Conservation (phyloP, 2,113 vertebrate species). For the Carettochelys insculpta region DNA sequence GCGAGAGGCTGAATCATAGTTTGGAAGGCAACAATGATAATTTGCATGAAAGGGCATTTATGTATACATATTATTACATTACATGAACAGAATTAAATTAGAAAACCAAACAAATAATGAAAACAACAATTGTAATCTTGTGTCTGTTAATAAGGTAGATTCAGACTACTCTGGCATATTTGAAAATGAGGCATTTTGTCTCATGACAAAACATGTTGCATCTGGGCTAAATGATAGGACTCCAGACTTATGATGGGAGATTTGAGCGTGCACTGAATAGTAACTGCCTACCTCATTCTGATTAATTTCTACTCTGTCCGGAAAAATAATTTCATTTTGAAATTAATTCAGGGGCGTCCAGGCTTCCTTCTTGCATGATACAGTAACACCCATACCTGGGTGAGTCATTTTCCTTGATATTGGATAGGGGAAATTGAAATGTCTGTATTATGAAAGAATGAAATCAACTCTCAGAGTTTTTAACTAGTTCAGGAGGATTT, state of each 20-base stretch:
- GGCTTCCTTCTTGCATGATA: not conserved
- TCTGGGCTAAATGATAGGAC: not conserved
- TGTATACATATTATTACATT: not conserved
- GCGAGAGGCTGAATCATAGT: not conserved
- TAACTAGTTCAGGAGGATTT: slow-evolving; percentile 48
- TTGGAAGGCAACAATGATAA: not conserved
- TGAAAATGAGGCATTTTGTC: not conserved
- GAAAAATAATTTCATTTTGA: not conserved
- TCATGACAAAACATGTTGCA: not conserved
- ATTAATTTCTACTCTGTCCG: not conserved
- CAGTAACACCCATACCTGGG: not conserved
- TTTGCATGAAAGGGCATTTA: not conserved
- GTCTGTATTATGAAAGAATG: not conserved
- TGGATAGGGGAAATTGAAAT: not conserved
- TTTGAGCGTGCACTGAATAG: not conserved
- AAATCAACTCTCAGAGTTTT: not conserved
- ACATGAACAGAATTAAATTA: not conserved
- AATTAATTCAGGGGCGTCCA: slow-evolving; percentile 6
- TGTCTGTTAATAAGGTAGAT: not conserved
- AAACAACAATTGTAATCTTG: not conserved
- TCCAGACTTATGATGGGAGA: not conserved
- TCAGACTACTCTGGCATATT: not conserved
- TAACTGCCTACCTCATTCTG: not conserved
- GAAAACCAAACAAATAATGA: not conserved
- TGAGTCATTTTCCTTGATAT: not conserved